These are phyloP conservation scores for Phymorhynchus buccinoides DNA, from an alignment of 1,140 invertebrate genomes.

Conservation along the genomic window DNA sequence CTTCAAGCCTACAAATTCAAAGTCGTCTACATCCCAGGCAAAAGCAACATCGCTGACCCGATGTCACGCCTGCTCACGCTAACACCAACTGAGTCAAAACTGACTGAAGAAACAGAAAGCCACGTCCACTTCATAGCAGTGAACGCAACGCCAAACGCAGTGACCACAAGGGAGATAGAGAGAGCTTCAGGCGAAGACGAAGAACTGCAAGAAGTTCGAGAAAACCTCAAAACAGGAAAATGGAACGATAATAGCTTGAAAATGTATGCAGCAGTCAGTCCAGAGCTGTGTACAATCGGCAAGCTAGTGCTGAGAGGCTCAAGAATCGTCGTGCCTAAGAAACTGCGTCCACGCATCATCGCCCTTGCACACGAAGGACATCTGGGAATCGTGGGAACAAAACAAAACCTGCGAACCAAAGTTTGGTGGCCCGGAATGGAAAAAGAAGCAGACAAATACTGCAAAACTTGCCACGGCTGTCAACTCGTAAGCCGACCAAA, in stretches of 20 bases:
- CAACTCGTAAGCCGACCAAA: slow-evolving; percentile 44
- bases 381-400: slow-evolving; percentile 48
- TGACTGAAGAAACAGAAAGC: slow-evolving; percentile 34
- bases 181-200: neutral
- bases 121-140: slow-evolving; percentile 32
- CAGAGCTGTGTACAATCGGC: slow-evolving; percentile 43
- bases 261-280: slow-evolving; percentile 31
- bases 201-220: slow-evolving; percentile 3
- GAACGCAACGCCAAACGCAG: slow-evolving; percentile 36
- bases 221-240: neutral
- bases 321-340: slow-evolving; percentile 40
- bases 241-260: slow-evolving; percentile 1
- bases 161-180: slow-evolving; percentile 38
- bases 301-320: slow-evolving; percentile 46
- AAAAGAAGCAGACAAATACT: slow-evolving; percentile 50
- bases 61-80: slow-evolving; percentile 41
- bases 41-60: slow-evolving; percentile 48
- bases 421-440: slow-evolving; percentile 56
- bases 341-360: slow-evolving; percentile 22
- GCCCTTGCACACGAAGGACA: slow-evolving; percentile 46
- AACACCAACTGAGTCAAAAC: neutral
- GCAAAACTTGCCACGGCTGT: slow-evolving; percentile 47
- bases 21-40: slow-evolving; percentile 45
- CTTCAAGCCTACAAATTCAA: slow-evolving; percentile 51
- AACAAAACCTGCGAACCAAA: slow-evolving; percentile 47